A percentile compares a stretch with the other conserved stretches of the same genome.
These are phyloP conservation scores for Periplaneta americana DNA, from an alignment of 1,140 invertebrate species.

Conservation along the genomic window DNA sequence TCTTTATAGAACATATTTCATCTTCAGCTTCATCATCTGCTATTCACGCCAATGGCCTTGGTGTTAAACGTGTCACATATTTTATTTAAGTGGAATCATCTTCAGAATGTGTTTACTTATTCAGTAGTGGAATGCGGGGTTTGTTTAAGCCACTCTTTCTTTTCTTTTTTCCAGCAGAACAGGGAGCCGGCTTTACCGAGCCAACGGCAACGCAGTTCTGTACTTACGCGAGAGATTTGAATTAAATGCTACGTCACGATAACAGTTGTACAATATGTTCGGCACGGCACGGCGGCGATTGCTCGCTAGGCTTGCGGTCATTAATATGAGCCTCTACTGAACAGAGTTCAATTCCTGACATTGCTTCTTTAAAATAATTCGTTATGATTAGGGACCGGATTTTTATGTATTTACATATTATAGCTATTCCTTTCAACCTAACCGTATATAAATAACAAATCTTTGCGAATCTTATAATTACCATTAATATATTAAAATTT, in stretches of 20 bases:
- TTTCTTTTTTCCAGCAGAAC: background rate
- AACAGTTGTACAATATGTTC: background rate
- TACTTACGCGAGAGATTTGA: background rate
- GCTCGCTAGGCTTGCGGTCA: too few species aligned
- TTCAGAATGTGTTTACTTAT: background rate
- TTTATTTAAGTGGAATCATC: background rate
- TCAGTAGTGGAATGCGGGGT: background rate
- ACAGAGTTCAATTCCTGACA: too few species aligned
- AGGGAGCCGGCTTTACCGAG: background rate
- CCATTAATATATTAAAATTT: too few species aligned
- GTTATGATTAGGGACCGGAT: too few species aligned
- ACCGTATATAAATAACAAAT: too few species aligned
- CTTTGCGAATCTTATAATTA: too few species aligned
- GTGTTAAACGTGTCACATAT: background rate
- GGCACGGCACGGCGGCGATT: too few species aligned
- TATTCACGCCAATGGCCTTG: background rate
- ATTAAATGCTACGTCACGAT: background rate
- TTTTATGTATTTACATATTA: too few species aligned
- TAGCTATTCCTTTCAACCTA: too few species aligned
- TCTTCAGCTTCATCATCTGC: background rate
- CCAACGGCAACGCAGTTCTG: background rate
- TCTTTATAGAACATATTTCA: background rate
- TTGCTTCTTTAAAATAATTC: too few species aligned
- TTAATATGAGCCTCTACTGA: too few species aligned
- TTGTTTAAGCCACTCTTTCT: background rate